phyloP scores from a whole-genome alignment of 2,797 vertebrate genomes.

The Spinus pinus region DNA sequence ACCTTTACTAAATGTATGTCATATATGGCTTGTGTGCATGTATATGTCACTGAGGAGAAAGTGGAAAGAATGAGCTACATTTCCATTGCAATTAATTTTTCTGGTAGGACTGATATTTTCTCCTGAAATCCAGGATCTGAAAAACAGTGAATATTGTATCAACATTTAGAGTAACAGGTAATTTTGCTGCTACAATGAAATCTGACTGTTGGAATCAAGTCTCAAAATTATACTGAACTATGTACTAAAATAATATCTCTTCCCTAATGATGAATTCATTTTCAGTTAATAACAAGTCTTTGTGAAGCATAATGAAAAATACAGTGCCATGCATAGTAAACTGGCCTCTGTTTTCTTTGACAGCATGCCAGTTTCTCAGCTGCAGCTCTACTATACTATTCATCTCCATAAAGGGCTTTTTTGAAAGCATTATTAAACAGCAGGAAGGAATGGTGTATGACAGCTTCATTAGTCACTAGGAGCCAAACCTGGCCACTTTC shows the following conservation, averaged over 20 bases:
- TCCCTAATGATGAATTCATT: slow-evolving; percentile 67
- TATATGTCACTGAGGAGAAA: background rate
- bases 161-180: background rate
- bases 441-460: slow-evolving; percentile 69
- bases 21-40: background rate
- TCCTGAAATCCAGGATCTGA: background rate
- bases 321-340: slow-evolving; percentile 60
- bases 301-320: slow-evolving; percentile 69
- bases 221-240: background rate
- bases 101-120: background rate
- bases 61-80: background rate
- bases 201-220: background rate
- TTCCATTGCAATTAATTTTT: background rate
- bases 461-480: slow-evolving; percentile 76
- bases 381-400: slow-evolving; percentile 51
- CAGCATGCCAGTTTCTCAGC: slow-evolving; percentile 67
- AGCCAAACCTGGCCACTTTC: slow-evolving; percentile 70
- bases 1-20: background rate
- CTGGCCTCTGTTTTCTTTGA: slow-evolving; percentile 68
- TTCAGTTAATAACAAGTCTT: slow-evolving; percentile 49
- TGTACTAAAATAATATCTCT: slow-evolving; percentile 54
- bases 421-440: slow-evolving; percentile 72
- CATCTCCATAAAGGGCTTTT: slow-evolving; percentile 72
- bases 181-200: background rate
- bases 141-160: background rate